phyloP scores from a whole-genome alignment of 2,888 invertebrate species.

The Stictocephala bisonia region DNA sequence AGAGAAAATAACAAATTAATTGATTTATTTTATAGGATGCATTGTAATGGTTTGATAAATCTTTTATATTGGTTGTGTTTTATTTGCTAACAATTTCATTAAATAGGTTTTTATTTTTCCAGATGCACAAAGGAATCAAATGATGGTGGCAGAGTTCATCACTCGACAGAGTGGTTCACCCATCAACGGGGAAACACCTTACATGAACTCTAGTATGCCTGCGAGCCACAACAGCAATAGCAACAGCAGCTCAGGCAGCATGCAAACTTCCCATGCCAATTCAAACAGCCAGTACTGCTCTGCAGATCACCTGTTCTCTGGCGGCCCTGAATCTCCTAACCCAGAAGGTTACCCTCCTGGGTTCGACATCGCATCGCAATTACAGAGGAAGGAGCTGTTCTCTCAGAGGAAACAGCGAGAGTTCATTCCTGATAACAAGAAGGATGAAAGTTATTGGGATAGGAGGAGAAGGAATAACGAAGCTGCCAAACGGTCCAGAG shows the following conservation, averaged over 20 bases:
- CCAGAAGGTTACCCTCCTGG: constrained; percentile 65
- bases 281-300: constrained; percentile 40
- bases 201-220: constrained; percentile 66
- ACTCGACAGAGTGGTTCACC: constrained; percentile 78
- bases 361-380: constrained; percentile 67
- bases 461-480: constrained; percentile 95
- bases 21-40: too few species aligned
- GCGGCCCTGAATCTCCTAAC: constrained; percentile 63
- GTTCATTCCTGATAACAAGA: constrained; percentile 96
- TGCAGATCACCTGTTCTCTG: constrained; percentile 57
- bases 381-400: constrained; percentile 83
- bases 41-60: too few species aligned
- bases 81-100: too few species aligned
- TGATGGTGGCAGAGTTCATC: constrained; percentile 90
- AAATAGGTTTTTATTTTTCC: constrained; percentile 54
- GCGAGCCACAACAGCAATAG: constrained; percentile 61
- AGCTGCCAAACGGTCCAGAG: constrained; percentile 96
- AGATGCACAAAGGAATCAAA: constrained; percentile 70
- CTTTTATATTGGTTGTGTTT: too few species aligned
- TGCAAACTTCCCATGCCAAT: constrained; percentile 51
- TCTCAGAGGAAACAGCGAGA: constrained; percentile 94
- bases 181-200: constrained; percentile 76
- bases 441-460: constrained; percentile 98
- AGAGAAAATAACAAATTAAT: too few species aligned
- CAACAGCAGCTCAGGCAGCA: constrained; percentile 48